Percentiles rank a stretch among this genome's conserved stretches.
Conservation (phyloP, 2,888 invertebrate species). For the Meganola albula region DNA sequence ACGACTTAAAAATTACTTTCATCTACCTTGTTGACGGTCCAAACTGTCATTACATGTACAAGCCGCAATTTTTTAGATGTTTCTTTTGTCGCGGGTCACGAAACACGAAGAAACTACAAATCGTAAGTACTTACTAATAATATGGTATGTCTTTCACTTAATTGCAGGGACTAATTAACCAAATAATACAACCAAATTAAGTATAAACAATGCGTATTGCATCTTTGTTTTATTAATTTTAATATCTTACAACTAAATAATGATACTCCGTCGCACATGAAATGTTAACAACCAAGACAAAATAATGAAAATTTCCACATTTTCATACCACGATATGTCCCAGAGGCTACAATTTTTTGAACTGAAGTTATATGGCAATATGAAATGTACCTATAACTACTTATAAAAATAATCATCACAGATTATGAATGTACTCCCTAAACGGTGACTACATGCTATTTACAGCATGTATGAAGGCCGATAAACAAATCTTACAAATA, state of each 20-base stretch:
- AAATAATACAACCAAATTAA: too few relatives aligned
- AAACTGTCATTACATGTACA: too few relatives aligned
- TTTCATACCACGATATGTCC: background rate
- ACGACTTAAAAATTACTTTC: too few relatives aligned
- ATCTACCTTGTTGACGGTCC: too few relatives aligned
- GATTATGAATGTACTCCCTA: conserved; percentile 44
- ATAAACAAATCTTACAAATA: background rate
- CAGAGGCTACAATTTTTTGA: conserved; percentile 27
- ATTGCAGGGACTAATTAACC: too few relatives aligned
- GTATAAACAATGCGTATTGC: conserved; percentile 5
- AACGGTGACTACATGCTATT: conserved; percentile 14
- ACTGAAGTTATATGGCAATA: conserved; percentile 48
- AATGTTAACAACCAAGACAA: conserved; percentile 4
- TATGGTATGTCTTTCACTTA: too few relatives aligned
- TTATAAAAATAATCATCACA: conserved; percentile 67
- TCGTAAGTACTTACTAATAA: too few relatives aligned
- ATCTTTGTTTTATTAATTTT: conserved; percentile 15
- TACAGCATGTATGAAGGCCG: too few relatives aligned
- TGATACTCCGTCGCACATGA: conserved; percentile 13
- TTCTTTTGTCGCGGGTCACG: too few relatives aligned
- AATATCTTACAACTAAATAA: conserved; percentile 23
- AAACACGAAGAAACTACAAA: too few relatives aligned
- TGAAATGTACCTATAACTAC: conserved; percentile 45
- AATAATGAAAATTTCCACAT: conserved; percentile 1
- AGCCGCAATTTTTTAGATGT: too few relatives aligned